phyloP scores from a whole-genome alignment of 2,797 vertebrate species.

The Eulemur rubriventer region DNA sequence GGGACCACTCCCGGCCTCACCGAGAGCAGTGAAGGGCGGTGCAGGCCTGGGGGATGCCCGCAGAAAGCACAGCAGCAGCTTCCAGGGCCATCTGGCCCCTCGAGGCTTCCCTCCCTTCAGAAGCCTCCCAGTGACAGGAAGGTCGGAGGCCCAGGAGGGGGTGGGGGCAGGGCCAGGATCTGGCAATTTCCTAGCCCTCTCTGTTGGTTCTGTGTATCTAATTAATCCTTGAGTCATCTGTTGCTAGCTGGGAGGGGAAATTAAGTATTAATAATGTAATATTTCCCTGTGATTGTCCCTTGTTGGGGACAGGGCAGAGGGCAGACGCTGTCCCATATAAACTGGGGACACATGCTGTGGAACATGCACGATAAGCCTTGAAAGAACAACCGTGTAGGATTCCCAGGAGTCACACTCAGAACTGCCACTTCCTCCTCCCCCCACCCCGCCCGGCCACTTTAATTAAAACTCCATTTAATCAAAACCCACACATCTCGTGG shows the following conservation, averaged over 20 bases:
- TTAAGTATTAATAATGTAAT: conserved; percentile 82
- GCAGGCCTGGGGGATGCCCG: neutral
- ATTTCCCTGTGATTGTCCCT: conserved; percentile 77
- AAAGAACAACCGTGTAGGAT: neutral
- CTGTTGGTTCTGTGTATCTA: conserved; percentile 61
- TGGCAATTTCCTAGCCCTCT: conserved; percentile 53
- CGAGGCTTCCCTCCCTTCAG: neutral
- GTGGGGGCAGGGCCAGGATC: neutral
- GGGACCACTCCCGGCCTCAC: neutral
- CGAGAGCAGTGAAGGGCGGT: neutral
- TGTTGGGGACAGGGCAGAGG: conserved; percentile 55
- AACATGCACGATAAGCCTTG: neutral
- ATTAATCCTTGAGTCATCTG: conserved; percentile 82
- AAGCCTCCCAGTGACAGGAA: neutral
- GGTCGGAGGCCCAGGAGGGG: neutral
- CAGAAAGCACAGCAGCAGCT: neutral
- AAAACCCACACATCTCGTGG: neutral
- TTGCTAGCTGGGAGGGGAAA: conserved; percentile 83
- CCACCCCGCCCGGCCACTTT: neutral
- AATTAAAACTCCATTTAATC: conserved; percentile 53
- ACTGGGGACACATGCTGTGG: neutral
- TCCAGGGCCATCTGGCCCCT: neutral
- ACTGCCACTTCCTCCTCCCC: neutral
- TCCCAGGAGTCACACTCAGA: neutral
- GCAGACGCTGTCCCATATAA: neutral